phyloP scores from a whole-genome alignment of 2,797 vertebrate species.

The Gambusia yucatana region DNA sequence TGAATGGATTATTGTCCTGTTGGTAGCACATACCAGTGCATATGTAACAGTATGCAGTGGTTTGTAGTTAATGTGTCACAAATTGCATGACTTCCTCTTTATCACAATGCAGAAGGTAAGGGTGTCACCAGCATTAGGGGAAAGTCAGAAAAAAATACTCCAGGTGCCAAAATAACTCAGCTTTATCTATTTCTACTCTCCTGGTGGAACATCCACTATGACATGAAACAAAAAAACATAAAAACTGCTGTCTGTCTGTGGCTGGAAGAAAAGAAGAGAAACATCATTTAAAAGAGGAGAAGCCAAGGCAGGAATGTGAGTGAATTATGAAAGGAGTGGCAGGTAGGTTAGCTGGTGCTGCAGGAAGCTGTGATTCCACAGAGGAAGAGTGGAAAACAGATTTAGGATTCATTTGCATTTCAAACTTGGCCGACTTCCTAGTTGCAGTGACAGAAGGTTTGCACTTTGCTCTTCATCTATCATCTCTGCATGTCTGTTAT shows the following conservation, averaged over 20 bases:
- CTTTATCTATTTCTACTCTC: slow-evolving; percentile 3
- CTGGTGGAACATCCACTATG: slow-evolving; percentile 1
- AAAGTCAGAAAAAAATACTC: neutral
- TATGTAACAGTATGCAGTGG: neutral
- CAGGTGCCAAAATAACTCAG: neutral
- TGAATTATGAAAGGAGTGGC: slow-evolving; percentile 45
- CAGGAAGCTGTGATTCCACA: slow-evolving; percentile 46
- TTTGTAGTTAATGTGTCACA: neutral
- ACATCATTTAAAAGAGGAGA: slow-evolving; percentile 3
- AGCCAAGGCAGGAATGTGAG: slow-evolving; percentile 27
- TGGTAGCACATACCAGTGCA: neutral
- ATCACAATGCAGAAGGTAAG: neutral
- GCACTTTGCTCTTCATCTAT: slow-evolving; percentile 17
- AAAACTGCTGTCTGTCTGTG: neutral
- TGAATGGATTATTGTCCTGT: neutral
- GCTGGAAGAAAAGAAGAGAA: slow-evolving; percentile 1
- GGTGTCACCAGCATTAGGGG: neutral
- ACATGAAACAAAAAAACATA: neutral
- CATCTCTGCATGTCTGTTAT: neutral
- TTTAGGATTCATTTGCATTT: slow-evolving; percentile 72
- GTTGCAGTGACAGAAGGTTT: slow-evolving; percentile 39
- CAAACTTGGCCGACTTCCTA: slow-evolving; percentile 54
- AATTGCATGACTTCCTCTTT: neutral
- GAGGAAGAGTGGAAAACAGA: slow-evolving; percentile 53
- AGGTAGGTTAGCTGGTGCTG: slow-evolving; percentile 44